A percentile compares a stretch with the other conserved stretches of the same genome.
phyloP scores from a whole-genome alignment of 1,140 invertebrate species.

The Hetaerina americana region DNA sequence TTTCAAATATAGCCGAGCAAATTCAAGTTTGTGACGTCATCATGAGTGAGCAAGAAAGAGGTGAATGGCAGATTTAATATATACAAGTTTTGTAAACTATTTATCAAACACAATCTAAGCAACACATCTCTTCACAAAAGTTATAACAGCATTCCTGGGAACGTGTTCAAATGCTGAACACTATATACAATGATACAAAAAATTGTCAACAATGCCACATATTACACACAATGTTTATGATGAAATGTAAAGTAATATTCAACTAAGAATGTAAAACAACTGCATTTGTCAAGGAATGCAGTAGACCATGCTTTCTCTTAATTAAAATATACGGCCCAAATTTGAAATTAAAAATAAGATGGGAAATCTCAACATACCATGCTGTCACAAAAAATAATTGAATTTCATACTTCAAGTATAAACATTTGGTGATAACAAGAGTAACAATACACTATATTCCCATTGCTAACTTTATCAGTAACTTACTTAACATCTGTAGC shows the following conservation, averaged over 20 bases:
- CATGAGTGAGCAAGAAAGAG: background rate
- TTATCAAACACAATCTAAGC: background rate
- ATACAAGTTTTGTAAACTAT: background rate
- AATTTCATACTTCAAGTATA: no score
- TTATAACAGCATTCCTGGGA: background rate
- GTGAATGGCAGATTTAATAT: background rate
- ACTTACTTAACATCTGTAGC: no score
- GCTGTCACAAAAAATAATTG: no score
- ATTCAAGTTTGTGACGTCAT: background rate
- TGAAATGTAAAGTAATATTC: background rate
- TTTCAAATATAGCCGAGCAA: no score
- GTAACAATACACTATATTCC: no score
- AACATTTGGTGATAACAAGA: no score
- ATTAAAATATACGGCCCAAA: no score
- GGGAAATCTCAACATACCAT: background rate
- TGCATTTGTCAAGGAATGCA: background rate
- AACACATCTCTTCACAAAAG: background rate
- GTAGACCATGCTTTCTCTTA: background rate
- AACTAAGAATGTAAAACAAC: background rate
- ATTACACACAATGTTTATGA: constrained; percentile 3
- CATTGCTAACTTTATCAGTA: no score
- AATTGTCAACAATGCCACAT: background rate
- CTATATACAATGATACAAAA: background rate
- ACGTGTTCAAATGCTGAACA: background rate
- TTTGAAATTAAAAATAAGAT: constrained; percentile 11